Conservation (phyloP, 1,140 invertebrate genomes). For the Drosophila parabipectinata region DNA sequence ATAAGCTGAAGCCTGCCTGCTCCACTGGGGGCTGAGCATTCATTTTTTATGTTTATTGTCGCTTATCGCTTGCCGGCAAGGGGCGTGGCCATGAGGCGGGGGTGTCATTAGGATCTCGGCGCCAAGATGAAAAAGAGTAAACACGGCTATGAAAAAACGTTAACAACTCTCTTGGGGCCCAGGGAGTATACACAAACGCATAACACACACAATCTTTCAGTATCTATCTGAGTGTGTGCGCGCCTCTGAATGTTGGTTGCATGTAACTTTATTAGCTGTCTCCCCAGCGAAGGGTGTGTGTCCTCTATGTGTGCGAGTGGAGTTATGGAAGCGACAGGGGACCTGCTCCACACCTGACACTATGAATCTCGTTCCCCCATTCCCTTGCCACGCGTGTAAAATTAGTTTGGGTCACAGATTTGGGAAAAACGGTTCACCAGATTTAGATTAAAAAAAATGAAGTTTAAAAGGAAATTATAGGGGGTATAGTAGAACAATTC, state of each 20-base stretch:
- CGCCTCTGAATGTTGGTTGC: constrained; percentile 3
- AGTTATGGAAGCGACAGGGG: constrained; percentile 72
- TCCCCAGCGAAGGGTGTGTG: constrained; percentile 15
- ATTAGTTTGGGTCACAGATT: constrained; percentile 57
- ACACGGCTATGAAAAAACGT: constrained; percentile 78
- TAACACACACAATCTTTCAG: constrained; percentile 60
- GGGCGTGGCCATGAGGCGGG: constrained; percentile 28
- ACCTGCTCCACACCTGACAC: constrained; percentile 23
- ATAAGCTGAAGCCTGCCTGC: constrained; percentile 6
- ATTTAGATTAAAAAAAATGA: neutral
- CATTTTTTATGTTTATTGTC: constrained; percentile 82
- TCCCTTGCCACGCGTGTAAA: constrained; percentile 26
- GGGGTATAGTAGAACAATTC: neutral
- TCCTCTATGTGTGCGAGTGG: constrained; percentile 26
- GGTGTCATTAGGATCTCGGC: constrained; percentile 70
- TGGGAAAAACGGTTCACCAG: constrained; percentile 4
- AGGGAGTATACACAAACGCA: constrained; percentile 44
- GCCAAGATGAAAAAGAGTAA: constrained; percentile 80
- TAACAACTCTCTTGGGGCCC: constrained; percentile 77
- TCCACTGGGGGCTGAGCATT: constrained; percentile 47
- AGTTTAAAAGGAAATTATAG: neutral
- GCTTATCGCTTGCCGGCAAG: constrained; percentile 58
- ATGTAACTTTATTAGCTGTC: constrained; percentile 50
- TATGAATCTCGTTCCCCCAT: neutral
- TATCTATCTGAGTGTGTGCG: constrained; percentile 14